Base-by-base conservation (phyloP, 2,113 vertebrate genomes). In the Cyanoliseus patagonus region DNA sequence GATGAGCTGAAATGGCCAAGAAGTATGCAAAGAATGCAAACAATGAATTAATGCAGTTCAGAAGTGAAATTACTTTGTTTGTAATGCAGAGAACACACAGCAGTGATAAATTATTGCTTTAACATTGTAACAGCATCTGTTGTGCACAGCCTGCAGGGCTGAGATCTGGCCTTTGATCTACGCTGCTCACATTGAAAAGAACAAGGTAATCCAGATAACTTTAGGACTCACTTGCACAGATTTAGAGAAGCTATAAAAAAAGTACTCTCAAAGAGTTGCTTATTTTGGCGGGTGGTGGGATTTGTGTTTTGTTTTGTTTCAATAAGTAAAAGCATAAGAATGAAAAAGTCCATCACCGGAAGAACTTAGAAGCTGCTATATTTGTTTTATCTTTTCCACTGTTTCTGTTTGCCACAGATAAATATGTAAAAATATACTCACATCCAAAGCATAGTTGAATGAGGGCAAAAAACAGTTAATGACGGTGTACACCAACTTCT, bases 21-120 rank as follows among this genome's bases (percentile, higher is more conserved):
- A 57, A 76, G 13, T 4, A 23, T 3, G 8, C 59, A 77, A 81
- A 55, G 79, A 81, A 67, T 31, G 41, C n/a, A 88, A 47, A 47
- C 35, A 70, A 57, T 17, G 68, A 41, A 66, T 79, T 75, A 66
- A 57, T 4, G 23, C 69, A 22, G 1, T 44, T 81, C 55, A 41
- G 42, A 81, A 82, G 24, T 37, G 47, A 89, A 84, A 90, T 86
- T 17, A 11, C 39, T 41, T 86, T 46, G 74, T 57, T 89, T 83
- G 59, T 7, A 51, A 74, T 46, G 67, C 86, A 87, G 59, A 85
- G 78, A 87, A 63, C 83, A 53, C 47, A 59, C 16, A 76, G 68
- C 37, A 83, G 27, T 35, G 89, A 93, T 88, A 85, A 95, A 96
- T 95, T 92, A 94, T 91, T 95, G 52, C 67, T 95, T 77, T 52